These are phyloP conservation scores for Ochotona curzoniae DNA, from an alignment of 2,113 vertebrate genomes.

Conservation along the genomic window DNA sequence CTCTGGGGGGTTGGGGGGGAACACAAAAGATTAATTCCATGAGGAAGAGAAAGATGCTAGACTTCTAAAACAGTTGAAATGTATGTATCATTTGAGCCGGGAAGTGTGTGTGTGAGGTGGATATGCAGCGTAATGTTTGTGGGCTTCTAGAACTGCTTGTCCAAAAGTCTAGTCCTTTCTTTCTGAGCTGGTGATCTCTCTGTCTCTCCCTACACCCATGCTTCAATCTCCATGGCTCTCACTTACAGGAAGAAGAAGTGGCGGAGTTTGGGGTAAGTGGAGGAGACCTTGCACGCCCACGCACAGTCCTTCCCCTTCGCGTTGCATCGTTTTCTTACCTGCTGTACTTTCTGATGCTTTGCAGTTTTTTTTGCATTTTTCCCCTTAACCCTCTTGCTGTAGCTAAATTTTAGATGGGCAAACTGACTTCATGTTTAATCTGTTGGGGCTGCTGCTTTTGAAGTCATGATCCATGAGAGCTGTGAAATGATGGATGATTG, in stretches of 20 bases:
- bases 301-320: constrained; percentile 79
- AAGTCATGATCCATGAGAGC: constrained; percentile 72
- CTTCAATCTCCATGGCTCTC: constrained; percentile 95
- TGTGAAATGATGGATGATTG: constrained; percentile 70
- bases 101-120: constrained; percentile 51
- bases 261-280: constrained; percentile 99
- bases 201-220: constrained; percentile 91
- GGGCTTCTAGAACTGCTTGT: constrained; percentile 89
- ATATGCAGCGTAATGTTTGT: constrained; percentile 81
- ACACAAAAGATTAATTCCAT: not conserved
- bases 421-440: constrained; percentile 82
- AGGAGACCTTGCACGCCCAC: constrained; percentile 84
- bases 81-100: constrained; percentile 31
- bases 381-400: constrained; percentile 86
- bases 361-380: constrained; percentile 69
- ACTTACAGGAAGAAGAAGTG: constrained; percentile 99
- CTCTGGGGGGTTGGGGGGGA: not conserved
- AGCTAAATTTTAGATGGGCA: constrained; percentile 64
- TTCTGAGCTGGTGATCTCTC: constrained; percentile 96
- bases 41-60: not conserved
- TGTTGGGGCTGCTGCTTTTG: constrained; percentile 85
- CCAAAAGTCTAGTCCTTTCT: constrained; percentile 92
- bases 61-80: not conserved
- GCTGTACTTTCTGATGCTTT: constrained; percentile 85
- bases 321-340: constrained; percentile 84